Base-by-base conservation (phyloP, 1,140 invertebrate species). In the Schlechtendalia chinensis region DNA sequence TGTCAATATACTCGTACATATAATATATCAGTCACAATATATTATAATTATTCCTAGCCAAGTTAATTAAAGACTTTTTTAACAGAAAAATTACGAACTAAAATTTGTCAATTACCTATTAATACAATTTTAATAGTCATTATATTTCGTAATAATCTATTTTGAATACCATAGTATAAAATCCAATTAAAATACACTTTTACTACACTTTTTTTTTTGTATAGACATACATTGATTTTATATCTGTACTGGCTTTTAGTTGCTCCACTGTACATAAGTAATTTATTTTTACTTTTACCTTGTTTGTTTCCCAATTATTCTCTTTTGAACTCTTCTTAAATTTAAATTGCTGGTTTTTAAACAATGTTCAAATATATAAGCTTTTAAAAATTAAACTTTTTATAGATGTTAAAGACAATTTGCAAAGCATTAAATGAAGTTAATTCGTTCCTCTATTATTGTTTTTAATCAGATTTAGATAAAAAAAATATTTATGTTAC, bases 241-340 rank as follows among this genome's bases (percentile, higher is more conserved):
- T 61, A 61, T 17, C 27, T 61, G 27, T 14, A 61, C 27, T 61
- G 27, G 17, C 5, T 1, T 61, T 29, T 17, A 61, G 59, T 29
- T 27, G 16, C 59, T 61, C 17, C 27, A 61, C 6, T 17, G 24
- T 61, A 12, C 47, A 29, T 29, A 61, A 61, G 16, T 61, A 27
- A 61, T 61, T 61, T 61, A 61, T 61, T 61, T 61, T 61, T 61
- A 61, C 27, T 61, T 61, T 61, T 61, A 29, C 6, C 27, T 61
- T 61, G 59, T 61, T 61, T 61, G 27, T 61, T 61, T 61, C 17
- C 24, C 27, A 61, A 61, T 29, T 29, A 29, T 14, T 3, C 27
- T 61, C 16, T 29, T 61, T 61, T 61, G 17, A 61, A 61, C 59
- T 61, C 16, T 1, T 29, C 27, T 61, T 29, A 61, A 29, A 29